Base-by-base conservation (phyloP, 2,113 vertebrate species). In the Otus sunia region DNA sequence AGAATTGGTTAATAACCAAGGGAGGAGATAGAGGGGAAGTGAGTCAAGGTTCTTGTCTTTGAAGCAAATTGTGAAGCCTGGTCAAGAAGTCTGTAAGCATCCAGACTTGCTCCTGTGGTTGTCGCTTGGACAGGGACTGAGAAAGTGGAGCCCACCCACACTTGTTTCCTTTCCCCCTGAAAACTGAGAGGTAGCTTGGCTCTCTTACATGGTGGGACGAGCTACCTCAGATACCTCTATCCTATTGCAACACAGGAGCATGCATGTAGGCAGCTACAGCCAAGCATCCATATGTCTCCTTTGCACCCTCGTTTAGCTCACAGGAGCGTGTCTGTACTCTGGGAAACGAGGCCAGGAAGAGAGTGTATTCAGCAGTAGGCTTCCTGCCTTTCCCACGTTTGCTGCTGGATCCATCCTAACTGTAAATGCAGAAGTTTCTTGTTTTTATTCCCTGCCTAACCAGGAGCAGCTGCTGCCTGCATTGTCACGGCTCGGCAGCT, bases 141-240 rank as follows among this genome's bases (percentile, higher is more conserved):
- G 49, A 6, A 30, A 36, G 18, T 12, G 9, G n/a, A 62, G 59
- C 32, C 59, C 32, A 3, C 50, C 59, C 23, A 6, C 5, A 3
- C 43, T 71, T 30, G 23, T 29, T 45, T 45, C 50, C 49, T 43
- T 66, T n/a, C 25, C 29, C 7, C 16, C 37, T 69, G 49, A 14
- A 76, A 67, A 19, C n/a, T 8, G 27, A 55, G 74, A 58, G 32
- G 36, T 3, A 34, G 32, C 27, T 39, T 29, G 16, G 43, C 36
- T 41, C 15, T 17, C 6, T 12, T 15, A 32, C 7, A 0, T 3
- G 9, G 26, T 25, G 36, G 49, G 36, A 25, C 0, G 21, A 58
- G n/a, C 55, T 39, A 5, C 62, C 49, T 43, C 36, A 6, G 47
- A 23, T 25, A 18, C 41, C 32, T 64, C 50, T 22, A 2, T 63